phyloP scores from a whole-genome alignment of 2,888 invertebrate genomes.

The Trisateles emortualis region DNA sequence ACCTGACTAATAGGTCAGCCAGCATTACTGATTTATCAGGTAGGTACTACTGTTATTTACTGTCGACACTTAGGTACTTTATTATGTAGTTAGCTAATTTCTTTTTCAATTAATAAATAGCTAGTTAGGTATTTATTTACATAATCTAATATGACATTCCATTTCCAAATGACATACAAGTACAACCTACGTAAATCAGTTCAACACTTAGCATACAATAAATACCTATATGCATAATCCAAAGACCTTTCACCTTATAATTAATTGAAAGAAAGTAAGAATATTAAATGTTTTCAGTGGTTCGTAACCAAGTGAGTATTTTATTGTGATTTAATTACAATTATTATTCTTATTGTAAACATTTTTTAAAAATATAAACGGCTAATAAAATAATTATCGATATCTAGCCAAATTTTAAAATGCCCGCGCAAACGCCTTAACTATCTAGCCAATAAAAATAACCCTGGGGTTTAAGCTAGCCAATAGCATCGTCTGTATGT shows the following conservation, averaged over 20 bases:
- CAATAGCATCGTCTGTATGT: constrained; percentile 75
- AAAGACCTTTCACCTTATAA: constrained; percentile 59
- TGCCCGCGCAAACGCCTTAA: constrained; percentile 55
- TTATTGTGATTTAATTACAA: background rate
- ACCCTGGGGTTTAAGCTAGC: constrained; percentile 47
- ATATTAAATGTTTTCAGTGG: constrained; percentile 30
- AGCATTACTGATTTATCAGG: too few species aligned
- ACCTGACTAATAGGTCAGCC: too few species aligned
- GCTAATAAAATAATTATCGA: background rate
- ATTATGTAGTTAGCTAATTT: too few species aligned
- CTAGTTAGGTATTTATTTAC: background rate
- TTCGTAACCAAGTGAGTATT: constrained; percentile 26
- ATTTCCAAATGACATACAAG: constrained; percentile 11
- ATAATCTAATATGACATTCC: background rate
- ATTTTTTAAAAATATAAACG: background rate
- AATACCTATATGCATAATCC: constrained; percentile 43
- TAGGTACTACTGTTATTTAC: too few species aligned
- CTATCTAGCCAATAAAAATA: constrained; percentile 64
- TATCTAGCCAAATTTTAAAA: constrained; percentile 51
- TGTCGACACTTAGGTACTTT: constrained; percentile 9
- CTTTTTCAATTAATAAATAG: too few species aligned
- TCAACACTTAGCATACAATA: constrained; percentile 57
- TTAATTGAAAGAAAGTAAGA: constrained; percentile 55
- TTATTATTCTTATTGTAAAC: background rate
- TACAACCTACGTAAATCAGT: constrained; percentile 44